Evolutionary conservation across 1,140 invertebrate genomes (phyloP), one percentile per base, ranked within the genome.

Genomic region (Hormaphis cornu): DNA sequence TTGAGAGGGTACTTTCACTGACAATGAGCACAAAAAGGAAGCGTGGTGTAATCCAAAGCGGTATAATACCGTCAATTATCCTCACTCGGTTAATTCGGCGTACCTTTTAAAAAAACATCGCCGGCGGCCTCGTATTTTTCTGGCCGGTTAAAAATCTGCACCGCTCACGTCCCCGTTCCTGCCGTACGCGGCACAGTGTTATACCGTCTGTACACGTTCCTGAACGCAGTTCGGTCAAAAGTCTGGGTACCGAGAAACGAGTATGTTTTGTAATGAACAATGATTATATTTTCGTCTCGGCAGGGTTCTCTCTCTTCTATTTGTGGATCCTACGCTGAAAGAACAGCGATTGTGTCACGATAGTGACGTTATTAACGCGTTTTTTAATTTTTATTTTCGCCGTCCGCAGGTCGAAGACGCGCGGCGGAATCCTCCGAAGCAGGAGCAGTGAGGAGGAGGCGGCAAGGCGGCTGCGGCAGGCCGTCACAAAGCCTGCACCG

Each of bases 1-100:
- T n/a, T n/a, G n/a, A n/a, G n/a, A n/a, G n/a, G n/a, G n/a, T 35
- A 33, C 61, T 66, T 66, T 66, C 61, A 66, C 61, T 50, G 42
- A 66, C 44, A 66, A 66, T 66, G 61, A 66, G 61, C 61, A 66
- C 46, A 48, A 66, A 61, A 66, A 66, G 61, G 61, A 66, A 66
- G 28, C 50, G 61, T 66, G 61, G 61, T 66, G 61, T 66, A 66
- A 66, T 66, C 61, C 44, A 66, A 50, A 50, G 61, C 44, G 44
- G 42, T 30, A 66, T n/a, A n/a, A n/a, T n/a, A n/a, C n/a, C 61
- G 44, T 66, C 42, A 66, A 66, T 66, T 66, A 66, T 66, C 44
- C 35, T 33, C 44, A 48, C 44, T 66, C 44, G 44, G 44, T 66
- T 66, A 66, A 66, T 66, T 66, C 61, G 44, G 50, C 28, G 61